phyloP scores from a whole-genome alignment of 2,113 vertebrate genomes.

The Gopherus flavomarginatus region DNA sequence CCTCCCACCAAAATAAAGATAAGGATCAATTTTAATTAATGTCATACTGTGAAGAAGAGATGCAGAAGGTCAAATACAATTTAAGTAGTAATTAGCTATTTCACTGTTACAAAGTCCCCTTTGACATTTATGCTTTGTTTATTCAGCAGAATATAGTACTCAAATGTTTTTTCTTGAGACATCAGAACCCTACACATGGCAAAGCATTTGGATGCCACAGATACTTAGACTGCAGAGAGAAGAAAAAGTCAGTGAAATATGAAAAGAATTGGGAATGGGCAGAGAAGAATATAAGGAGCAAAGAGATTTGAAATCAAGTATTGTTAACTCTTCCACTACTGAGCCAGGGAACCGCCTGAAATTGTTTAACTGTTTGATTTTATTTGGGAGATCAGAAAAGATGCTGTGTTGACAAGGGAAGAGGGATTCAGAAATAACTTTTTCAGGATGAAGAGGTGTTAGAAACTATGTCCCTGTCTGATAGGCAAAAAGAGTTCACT shows the following conservation, averaged over 20 bases:
- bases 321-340: background rate
- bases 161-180: background rate
- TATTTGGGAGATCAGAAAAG: slow-evolving; percentile 5
- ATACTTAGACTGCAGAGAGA: background rate
- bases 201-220: background rate
- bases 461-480: background rate
- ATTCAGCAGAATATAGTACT: slow-evolving; percentile 9
- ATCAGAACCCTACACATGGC: background rate
- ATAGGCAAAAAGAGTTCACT: background rate
- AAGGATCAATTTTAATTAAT: slow-evolving; percentile 75
- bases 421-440: background rate
- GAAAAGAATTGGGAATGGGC: background rate
- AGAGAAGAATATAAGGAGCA: background rate
- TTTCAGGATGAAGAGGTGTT: background rate
- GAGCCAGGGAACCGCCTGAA: background rate
- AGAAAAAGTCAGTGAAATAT: background rate
- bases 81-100: slow-evolving; percentile 72
- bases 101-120: slow-evolving; percentile 41
- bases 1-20: slow-evolving; percentile 22
- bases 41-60: slow-evolving; percentile 43
- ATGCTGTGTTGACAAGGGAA: background rate
- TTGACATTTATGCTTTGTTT: slow-evolving; percentile 53
- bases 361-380: background rate
- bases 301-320: background rate
- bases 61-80: slow-evolving; percentile 73